Base-by-base conservation (phyloP, 92 coral and sea anemone species). In the Palythoa heliodiscus region DNA sequence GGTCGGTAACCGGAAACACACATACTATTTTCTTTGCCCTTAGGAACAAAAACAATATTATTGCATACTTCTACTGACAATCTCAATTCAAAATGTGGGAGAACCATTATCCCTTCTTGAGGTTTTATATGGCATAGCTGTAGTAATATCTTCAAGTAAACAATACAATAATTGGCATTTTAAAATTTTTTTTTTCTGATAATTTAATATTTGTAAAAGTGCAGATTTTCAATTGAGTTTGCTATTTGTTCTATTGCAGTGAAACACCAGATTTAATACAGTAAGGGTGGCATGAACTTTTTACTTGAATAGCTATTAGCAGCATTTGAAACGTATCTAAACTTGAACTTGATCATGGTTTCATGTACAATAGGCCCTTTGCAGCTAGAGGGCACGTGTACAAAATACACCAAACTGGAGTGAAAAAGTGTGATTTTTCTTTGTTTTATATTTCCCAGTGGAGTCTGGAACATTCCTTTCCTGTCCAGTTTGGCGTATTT, bases 71-170 rank as follows among this genome's bases (percentile, higher is more conserved):
- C 20, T 48, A 74, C 78, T 74, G 20, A 23, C 78, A 74, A 52
- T 23, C 78, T 74, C 40, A 48, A 74, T 74, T 74, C 78, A 50
- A 74, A 74, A 74, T 74, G 58, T 73, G 60, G 78, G 78, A 19
- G 60, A 73, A 73, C 78, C 78, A 73, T 20, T 73, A 23, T 47
- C 24, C 39, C 58, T 48, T 73, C 57, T 50, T 73, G 78, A 22
- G 58, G 15, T 50, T 50, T 73, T 47, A 71, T 71, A 38, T 35
- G 78, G 78, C n/a, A 50, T 47, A 71, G 75, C 16, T 71, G 20
- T 54, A 71, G 75, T 52, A 73, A 47, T 73, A 73, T 73, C 61
- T 52, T 22, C 35, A 48, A 47, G 60, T 48, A 73, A 12, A 48
- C 39, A 73, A 48, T 73, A 52, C 78, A 73, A 71, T 71, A 37